Percentiles rank a stretch among this genome's conserved stretches.
phyloP scores from a whole-genome alignment of 2,797 vertebrate species.

The Scarus forsteni region DNA sequence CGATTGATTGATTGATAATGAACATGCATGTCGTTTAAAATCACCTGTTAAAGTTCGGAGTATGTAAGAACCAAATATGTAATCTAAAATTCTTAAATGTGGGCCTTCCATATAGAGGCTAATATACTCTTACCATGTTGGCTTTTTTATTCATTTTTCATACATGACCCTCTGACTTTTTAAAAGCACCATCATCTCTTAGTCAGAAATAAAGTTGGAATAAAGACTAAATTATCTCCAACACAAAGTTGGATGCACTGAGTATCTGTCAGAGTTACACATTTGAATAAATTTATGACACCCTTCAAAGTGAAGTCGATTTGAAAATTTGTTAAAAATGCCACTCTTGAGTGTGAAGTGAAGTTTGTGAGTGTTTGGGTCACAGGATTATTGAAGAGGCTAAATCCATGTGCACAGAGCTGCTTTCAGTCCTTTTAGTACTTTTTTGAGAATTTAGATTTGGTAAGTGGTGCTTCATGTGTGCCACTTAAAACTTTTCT shows the following conservation, averaged over 20 bases:
- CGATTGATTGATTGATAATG: neutral
- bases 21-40: neutral
- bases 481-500: neutral
- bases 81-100: neutral
- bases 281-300: slow-evolving; percentile 29
- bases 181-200: neutral
- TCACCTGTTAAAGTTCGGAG: neutral
- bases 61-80: neutral
- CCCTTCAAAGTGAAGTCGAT: slow-evolving; percentile 1
- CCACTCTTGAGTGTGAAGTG: slow-evolving; percentile 1
- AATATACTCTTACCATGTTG: neutral
- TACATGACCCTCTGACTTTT: neutral
- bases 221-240: slow-evolving; percentile 21
- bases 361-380: slow-evolving; percentile 11
- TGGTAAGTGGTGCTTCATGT: slow-evolving; percentile 6
- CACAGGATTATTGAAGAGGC: neutral
- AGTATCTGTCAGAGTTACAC: slow-evolving; percentile 19
- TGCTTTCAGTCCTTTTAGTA: slow-evolving; percentile 18
- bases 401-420: slow-evolving; percentile 10
- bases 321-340: slow-evolving; percentile 23
- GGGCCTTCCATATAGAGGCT: neutral
- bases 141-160: slow-evolving; percentile 8
- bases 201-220: slow-evolving; percentile 9
- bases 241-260: slow-evolving; percentile 10
- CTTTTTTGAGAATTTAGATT: slow-evolving; percentile 5